Base-by-base conservation (phyloP, 2,797 vertebrate genomes). In the Danio aesculapii region DNA sequence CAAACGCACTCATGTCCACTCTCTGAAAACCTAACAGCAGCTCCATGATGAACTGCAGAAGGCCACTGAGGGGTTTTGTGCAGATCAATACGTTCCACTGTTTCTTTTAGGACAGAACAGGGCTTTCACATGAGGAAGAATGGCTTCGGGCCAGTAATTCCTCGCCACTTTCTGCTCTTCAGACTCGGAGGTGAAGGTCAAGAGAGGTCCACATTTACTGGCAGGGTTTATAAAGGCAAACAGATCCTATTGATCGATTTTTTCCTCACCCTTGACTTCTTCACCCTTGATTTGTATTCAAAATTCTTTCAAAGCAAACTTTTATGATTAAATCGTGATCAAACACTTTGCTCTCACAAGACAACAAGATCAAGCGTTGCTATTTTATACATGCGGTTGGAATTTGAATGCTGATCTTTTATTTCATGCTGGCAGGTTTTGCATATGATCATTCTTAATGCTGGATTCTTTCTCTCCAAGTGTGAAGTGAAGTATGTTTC, bases 101-200 rank as follows among this genome's bases (percentile, higher is more conserved):
- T 73, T 61, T 39, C 62, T 17, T 83, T 79, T 63, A 79, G 53
- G 69, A 69, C 62, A 74, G 71, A 58, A 39, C 47, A 75, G 17
- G 17, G 46, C 70, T 53, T 75, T 61, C 70, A 68, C 53, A 74
- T 16, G 19, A 50, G 44, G 41, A 72, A 43, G 11, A 21, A 69
- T 52, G 62, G 71, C 47, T 44, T 5, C 5, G 4, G 17, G 76
- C 82, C 70, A 83, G 57, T 46, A 55, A 59, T 47, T 83, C 47
- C 16, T 21, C 41, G 58, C 49, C 43, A 43, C 64, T 49, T 49
- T 58, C 39, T 68, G 64, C 70, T 75, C 57, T 39, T 72, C 66
- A 55, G 61, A 55, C 70, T 74, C 50, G 0, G 21, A 44, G 71
- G 70, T 68, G 41, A 69, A 75, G 71, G 57, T 68, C 67, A n/a